Base-by-base conservation (phyloP, 2,888 invertebrate species). In the Diarsia brunnea region DNA sequence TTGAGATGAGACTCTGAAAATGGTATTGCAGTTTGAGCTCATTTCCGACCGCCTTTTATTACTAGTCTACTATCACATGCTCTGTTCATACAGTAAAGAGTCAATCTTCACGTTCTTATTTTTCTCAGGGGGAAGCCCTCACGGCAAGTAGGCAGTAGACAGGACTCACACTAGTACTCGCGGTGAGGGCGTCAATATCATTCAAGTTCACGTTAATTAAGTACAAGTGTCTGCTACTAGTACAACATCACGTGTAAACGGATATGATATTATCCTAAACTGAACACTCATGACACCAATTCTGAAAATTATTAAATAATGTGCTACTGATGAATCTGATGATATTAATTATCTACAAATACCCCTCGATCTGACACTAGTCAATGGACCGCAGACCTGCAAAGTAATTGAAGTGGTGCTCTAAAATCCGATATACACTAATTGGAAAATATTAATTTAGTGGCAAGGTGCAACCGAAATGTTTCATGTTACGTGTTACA, bases 381-480 rank as follows among this genome's bases (percentile, higher is more conserved):
- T n/a, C 24, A 49, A 14, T 49, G 10, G 21, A 61, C 66, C 63
- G 67, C 66, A 84, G 49, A 31, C 21, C 11, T 43, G 4, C 58
- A 27, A 58, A 38, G 49, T 47, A 69, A 69, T 53, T 69, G 31
- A 72, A 80, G 69, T 60, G 45, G 21, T 61, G 21, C 69, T 75
- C 58, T 60, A 27, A 61, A 77, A 76, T 73, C 65, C 27, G 68
- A 69, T 79, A 47, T 38, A 27, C 27, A 66, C 72, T 73, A 73
- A 77, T 73, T 83, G 51, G 61, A n/a, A 63, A 53, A 73, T 74
- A 81, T 70, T 53, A 79, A 77, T 82, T 79, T 49, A 65, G 47
- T 65, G 8, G 63, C 58, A 64, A 69, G 61, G 45, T 76, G 84
- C 55, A 77, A 77, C 68, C 71, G 55, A 67, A 84, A 76, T 70